Evolutionary conservation across 2,888 invertebrate species (phyloP).

Genomic region (Idaea biselata): DNA sequence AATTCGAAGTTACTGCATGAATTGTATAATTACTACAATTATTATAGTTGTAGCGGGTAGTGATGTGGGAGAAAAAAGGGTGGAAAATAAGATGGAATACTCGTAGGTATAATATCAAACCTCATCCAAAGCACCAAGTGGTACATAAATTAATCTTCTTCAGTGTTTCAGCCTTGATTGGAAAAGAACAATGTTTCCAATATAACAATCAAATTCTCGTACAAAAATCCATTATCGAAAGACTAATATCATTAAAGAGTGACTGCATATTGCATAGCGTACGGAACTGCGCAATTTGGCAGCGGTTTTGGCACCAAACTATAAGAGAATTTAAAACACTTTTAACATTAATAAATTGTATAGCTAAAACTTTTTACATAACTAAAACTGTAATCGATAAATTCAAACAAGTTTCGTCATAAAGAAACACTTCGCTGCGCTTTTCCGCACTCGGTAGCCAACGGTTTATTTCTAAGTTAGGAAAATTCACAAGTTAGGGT

Average conservation of each 20-base stretch:
- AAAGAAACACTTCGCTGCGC: slow-evolving; percentile 70
- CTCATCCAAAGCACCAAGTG: too few relatives aligned
- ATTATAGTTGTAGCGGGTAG: too few relatives aligned
- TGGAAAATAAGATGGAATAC: too few relatives aligned
- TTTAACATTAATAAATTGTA: slow-evolving; percentile 32
- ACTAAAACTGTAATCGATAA: slow-evolving; percentile 58
- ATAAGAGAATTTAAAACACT: slow-evolving; percentile 32
- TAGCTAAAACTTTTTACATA: slow-evolving; percentile 30
- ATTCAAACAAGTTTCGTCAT: slow-evolving; percentile 61
- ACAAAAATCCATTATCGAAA: not conserved
- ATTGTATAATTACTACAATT: too few relatives aligned
- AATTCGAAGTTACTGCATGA: too few relatives aligned
- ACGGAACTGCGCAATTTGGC: slow-evolving; percentile 31
- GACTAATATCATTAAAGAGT: slow-evolving; percentile 24
- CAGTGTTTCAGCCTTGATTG: too few relatives aligned
- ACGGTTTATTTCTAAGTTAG: slow-evolving; percentile 58
- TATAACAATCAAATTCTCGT: not conserved
- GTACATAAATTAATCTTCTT: too few relatives aligned
- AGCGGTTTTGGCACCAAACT: slow-evolving; percentile 28
- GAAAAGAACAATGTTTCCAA: too few relatives aligned
- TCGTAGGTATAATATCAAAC: too few relatives aligned
- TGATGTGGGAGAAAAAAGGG: too few relatives aligned
- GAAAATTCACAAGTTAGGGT: slow-evolving; percentile 59
- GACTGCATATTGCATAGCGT: slow-evolving; percentile 25
- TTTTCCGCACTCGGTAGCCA: slow-evolving; percentile 57